phyloP scores from a whole-genome alignment of 2,797 vertebrate species.

The Lophotriccus pileatus region DNA sequence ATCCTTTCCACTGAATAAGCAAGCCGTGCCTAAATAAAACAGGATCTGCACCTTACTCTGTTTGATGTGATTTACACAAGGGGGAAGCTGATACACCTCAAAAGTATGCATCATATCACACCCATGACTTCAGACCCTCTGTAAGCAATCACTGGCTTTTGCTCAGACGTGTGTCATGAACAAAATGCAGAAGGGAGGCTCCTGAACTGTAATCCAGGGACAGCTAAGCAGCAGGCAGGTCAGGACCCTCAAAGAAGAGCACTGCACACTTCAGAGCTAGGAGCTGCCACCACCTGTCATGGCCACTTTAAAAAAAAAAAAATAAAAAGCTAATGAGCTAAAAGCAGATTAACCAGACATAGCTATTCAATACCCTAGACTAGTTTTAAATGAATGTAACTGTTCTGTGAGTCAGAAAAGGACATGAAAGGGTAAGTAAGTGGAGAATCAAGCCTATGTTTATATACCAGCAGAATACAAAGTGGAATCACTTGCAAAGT shows the following conservation, averaged over 20 bases:
- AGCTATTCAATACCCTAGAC: background rate
- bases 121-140: background rate
- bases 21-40: background rate
- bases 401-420: background rate
- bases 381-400: background rate
- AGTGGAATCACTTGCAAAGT: background rate
- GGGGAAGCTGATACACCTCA: background rate
- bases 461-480: background rate
- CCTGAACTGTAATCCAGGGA: fast-evolving
- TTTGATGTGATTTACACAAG: background rate
- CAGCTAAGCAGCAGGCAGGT: background rate
- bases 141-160: background rate
- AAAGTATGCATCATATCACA: background rate
- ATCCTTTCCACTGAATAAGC: background rate
- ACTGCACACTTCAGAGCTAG: background rate
- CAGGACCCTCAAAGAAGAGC: background rate
- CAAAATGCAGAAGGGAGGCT: background rate
- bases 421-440: background rate
- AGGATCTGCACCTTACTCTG: background rate
- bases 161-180: fast-evolving
- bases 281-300: background rate
- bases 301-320: background rate
- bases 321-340: background rate
- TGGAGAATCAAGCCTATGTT: background rate
- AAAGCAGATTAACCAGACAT: background rate